phyloP scores from a whole-genome alignment of 2,888 invertebrate species.

The Hedya salicella region DNA sequence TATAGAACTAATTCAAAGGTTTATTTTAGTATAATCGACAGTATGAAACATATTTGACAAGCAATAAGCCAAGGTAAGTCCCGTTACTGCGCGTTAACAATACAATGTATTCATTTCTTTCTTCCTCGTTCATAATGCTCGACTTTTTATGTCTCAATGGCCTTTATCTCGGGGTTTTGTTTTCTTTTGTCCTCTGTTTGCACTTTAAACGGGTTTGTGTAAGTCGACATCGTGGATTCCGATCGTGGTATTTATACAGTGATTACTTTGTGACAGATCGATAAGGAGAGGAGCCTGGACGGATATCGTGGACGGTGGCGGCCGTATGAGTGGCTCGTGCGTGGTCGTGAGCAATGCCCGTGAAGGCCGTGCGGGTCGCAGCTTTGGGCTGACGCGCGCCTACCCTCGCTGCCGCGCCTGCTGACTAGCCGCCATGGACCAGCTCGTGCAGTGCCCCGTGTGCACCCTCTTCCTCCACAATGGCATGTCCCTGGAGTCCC shows the following conservation, averaged over 20 bases:
- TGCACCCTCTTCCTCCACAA: conserved; percentile 93
- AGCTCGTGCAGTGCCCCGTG: conserved; percentile 89
- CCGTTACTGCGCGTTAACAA: conserved; percentile 52
- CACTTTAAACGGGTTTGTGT: conserved; percentile 73
- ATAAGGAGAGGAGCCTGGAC: conserved; percentile 74
- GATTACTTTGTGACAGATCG: conserved; percentile 81
- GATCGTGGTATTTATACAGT: conserved; percentile 66
- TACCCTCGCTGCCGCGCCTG: conserved; percentile 48
- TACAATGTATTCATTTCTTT: conserved; percentile 63
- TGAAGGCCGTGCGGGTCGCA: conserved; percentile 70
- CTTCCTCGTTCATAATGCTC: conserved; percentile 65
- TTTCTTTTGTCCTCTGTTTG: conserved; percentile 82
- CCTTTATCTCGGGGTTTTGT: conserved; percentile 83
- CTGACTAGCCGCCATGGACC: conserved; percentile 69
- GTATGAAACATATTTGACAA: conserved; percentile 77
- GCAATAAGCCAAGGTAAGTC: conserved; percentile 67
- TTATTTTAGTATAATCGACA: conserved; percentile 63
- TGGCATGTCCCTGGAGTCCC: conserved; percentile 92
- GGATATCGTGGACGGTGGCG: conserved; percentile 76
- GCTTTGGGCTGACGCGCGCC: conserved; percentile 61
- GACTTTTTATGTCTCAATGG: conserved; percentile 83
- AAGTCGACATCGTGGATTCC: conserved; percentile 62
- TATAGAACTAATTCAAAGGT: conserved; percentile 59
- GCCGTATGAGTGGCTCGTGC: conserved; percentile 67
- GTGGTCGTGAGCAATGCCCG: conserved; percentile 77